phyloP scores from a whole-genome alignment of 2,113 vertebrate species.

The Tetrax tetrax region DNA sequence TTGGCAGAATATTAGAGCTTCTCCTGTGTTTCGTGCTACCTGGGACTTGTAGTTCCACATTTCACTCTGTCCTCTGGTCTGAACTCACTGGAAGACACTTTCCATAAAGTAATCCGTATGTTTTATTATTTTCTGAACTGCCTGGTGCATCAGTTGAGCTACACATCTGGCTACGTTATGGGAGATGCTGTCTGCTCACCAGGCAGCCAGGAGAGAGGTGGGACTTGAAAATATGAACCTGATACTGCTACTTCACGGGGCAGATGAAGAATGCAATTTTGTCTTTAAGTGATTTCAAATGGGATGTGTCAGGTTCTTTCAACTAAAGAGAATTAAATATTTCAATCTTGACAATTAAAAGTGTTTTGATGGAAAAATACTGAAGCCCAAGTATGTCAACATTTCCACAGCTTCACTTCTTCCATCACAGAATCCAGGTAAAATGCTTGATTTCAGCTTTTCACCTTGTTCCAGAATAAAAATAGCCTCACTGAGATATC shows the following conservation, averaged over 20 bases:
- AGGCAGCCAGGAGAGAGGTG: neutral
- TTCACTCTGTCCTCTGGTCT: neutral
- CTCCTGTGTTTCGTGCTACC: neutral
- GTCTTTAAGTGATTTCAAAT: neutral
- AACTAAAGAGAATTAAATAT: neutral
- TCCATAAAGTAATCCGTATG: neutral
- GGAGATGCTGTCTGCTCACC: neutral
- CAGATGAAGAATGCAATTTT: neutral
- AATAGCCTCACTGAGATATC: neutral
- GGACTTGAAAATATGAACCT: neutral
- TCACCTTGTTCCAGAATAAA: neutral
- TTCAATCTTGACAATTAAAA: neutral
- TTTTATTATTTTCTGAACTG: neutral
- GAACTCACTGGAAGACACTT: neutral
- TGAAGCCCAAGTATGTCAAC: neutral
- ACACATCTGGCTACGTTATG: fast-evolving
- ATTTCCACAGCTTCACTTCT: neutral
- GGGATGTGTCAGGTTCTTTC: neutral
- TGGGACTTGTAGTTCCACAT: neutral
- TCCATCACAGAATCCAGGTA: neutral
- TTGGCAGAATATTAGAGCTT: neutral
- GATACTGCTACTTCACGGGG: neutral
- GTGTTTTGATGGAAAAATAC: neutral
- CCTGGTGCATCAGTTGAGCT: neutral
- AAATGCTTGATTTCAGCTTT: neutral